Conservation (phyloP, 2,113 vertebrate genomes). For the Indicator maculatus region DNA sequence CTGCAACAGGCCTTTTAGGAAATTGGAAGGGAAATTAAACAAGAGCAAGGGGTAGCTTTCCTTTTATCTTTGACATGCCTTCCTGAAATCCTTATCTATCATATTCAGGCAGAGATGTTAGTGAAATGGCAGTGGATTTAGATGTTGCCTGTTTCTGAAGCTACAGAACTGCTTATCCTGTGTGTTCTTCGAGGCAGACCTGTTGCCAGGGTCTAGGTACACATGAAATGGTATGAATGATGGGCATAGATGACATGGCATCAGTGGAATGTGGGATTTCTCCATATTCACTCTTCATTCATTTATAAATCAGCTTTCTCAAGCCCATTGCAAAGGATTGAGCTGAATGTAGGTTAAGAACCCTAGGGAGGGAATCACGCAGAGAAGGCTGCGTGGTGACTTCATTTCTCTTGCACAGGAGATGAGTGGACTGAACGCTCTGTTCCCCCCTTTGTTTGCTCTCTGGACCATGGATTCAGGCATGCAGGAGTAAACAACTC, state of each 20-base stretch:
- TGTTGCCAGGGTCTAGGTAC: background rate
- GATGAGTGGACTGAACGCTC: background rate
- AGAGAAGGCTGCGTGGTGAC: background rate
- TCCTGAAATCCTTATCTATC: constrained; percentile 63
- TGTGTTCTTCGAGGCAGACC: background rate
- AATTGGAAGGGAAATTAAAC: constrained; percentile 54
- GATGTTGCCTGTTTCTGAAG: constrained; percentile 34
- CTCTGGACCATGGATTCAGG: background rate
- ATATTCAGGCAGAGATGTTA: constrained; percentile 54
- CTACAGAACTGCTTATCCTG: background rate
- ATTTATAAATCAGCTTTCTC: background rate
- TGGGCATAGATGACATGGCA: background rate
- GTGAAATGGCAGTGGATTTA: constrained; percentile 42
- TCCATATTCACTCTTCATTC: background rate
- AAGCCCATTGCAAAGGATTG: background rate
- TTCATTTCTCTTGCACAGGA: background rate
- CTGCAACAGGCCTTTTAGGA: constrained; percentile 53
- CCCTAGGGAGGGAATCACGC: background rate
- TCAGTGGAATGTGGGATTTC: background rate
- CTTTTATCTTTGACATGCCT: constrained; percentile 62
- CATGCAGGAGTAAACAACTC: background rate
- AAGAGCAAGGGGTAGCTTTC: constrained; percentile 56
- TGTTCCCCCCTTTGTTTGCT: background rate
- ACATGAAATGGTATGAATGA: background rate
- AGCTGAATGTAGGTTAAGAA: background rate